phyloP scores from a whole-genome alignment of 2,797 vertebrate genomes.

The Danio kyathit region DNA sequence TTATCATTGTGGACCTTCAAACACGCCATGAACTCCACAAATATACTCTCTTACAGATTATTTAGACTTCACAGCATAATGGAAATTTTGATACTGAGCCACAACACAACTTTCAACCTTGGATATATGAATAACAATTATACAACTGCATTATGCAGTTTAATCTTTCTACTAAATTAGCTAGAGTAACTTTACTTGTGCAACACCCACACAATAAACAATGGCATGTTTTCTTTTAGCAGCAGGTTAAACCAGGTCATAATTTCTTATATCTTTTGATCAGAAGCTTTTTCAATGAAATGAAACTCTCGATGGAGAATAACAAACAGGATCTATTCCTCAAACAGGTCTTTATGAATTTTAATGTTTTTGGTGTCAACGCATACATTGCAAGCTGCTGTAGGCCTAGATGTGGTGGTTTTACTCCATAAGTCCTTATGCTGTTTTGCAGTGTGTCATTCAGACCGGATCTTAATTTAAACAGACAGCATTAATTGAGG shows the following conservation, averaged over 20 bases:
- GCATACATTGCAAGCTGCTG: not conserved
- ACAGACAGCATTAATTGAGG: conserved; percentile 7
- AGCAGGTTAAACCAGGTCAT: not conserved
- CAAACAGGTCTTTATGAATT: not conserved
- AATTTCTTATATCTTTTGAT: not conserved
- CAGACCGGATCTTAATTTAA: not conserved
- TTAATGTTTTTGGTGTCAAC: not conserved
- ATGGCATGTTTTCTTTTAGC: not conserved
- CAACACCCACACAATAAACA: conserved; percentile 5
- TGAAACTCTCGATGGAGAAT: not conserved
- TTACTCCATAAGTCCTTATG: not conserved
- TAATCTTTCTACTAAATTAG: not conserved
- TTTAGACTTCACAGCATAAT: not conserved
- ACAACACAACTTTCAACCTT: not conserved
- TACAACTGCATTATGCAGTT: conserved; percentile 1
- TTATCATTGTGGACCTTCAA: conserved; percentile 10
- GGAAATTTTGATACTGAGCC: not conserved
- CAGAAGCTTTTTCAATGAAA: not conserved
- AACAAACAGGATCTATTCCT: not conserved
- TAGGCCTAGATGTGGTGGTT: not conserved
- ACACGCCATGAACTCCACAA: not conserved
- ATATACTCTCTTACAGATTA: not conserved
- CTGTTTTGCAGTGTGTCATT: not conserved
- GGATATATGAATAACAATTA: not conserved
- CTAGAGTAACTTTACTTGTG: not conserved